Base-by-base conservation (phyloP, 2,888 invertebrate species). In the Anaspis maculata region DNA sequence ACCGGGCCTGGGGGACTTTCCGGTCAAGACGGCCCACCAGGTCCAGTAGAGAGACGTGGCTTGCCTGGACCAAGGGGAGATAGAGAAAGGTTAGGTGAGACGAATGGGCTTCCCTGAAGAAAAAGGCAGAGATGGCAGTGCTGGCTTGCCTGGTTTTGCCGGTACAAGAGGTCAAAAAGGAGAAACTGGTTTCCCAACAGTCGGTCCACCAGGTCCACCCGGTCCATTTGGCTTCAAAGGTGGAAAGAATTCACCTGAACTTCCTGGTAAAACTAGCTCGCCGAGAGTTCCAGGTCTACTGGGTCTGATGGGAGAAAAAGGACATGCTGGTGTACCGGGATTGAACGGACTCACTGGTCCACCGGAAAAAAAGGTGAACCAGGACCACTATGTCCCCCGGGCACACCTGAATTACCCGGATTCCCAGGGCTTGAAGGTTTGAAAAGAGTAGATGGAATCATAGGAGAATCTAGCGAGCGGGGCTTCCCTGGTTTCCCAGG, bases 31-130 rank as follows among this genome's bases (percentile, higher is more conserved):
- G 90, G 76, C 27, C 62, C 69, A 24, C 71, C 71, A 30, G 76
- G 77, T 3, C 70, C 70, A 2, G 68, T 70, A 2, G 74, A 87
- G 9, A 74, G 81, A 5, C 70, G 84, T 44, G 88, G 87, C 23
- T 62, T 80, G 12, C 77, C 84, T 10, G 91, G 91, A 25, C 73
- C 72, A 1, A 73, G 85, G 45, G 92, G 91, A 34, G 85, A 86
- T 0, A 85, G n/a, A n/a, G n/a, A n/a, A 85, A 53, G 92, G 91
- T 41, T 75, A 77, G 14, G 59, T 70, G 30, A 91, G 91, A 9
- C 72, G 76, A 2, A 75, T 80, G 68, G 89, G 90, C 22, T 80
- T 80, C 53, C 78, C 81, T 1, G 89, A 89, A 34, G 78, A 78
- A 37, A 64, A 71, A 11, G 85, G 86, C 30, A 65, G 66, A 43